Conservation (phyloP, 2,888 invertebrate species). For the Lymantria dispar region DNA sequence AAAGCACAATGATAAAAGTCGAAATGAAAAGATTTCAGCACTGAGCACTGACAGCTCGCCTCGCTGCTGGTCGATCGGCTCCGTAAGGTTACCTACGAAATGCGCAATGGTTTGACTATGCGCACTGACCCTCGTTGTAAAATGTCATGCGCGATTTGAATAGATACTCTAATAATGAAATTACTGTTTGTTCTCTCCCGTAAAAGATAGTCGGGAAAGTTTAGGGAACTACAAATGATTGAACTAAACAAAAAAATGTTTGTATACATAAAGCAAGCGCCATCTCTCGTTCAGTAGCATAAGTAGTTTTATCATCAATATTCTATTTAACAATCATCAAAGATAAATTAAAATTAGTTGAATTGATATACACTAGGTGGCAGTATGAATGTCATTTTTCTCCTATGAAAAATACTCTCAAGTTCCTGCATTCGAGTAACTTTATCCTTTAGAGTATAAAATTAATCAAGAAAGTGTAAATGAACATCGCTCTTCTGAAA, state of each 20-base stretch:
- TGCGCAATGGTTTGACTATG: conserved; percentile 82
- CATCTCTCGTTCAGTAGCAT: conserved; percentile 39
- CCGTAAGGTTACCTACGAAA: conserved; percentile 71
- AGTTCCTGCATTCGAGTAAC: no score
- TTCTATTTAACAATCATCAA: background rate
- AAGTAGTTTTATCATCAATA: background rate
- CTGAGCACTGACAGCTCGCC: conserved; percentile 46
- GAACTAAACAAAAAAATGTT: conserved; percentile 7
- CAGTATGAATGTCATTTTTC: no score
- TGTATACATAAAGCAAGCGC: conserved; percentile 11
- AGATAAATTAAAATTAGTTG: conserved; percentile 1
- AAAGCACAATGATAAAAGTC: conserved; percentile 55
- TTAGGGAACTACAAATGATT: background rate
- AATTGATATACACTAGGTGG: conserved; percentile 33
- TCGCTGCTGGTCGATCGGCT: conserved; percentile 60
- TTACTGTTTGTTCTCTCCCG: background rate
- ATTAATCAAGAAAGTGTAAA: no score
- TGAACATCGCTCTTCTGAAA: no score
- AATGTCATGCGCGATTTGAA: conserved; percentile 67
- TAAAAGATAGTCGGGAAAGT: conserved; percentile 10
- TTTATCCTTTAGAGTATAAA: no score
- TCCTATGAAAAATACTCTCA: no score
- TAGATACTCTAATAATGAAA: background rate
- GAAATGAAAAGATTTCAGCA: conserved; percentile 59
- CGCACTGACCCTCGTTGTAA: conserved; percentile 67